Evolutionary conservation across 2,888 invertebrate genomes (phyloP).

Genomic region (Eulithis testata): DNA sequence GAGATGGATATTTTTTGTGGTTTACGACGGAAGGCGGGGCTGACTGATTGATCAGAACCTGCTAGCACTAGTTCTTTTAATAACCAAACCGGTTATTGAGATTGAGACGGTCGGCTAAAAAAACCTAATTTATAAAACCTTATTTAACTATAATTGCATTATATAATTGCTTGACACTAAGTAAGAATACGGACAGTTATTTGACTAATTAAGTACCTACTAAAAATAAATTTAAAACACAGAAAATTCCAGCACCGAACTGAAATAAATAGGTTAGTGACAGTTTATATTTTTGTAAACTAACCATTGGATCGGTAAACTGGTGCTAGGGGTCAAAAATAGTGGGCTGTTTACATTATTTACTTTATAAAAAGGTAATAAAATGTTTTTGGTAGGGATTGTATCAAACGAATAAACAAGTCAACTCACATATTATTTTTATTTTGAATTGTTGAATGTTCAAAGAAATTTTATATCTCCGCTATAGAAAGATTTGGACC

Average conservation of each 20-base stretch:
- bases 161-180: too few species aligned
- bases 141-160: too few species aligned
- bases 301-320: neutral
- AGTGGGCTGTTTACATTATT: conserved; percentile 36
- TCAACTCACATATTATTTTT: conserved; percentile 1
- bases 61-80: conserved; percentile 13
- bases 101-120: neutral
- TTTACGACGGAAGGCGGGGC: conserved; percentile 40
- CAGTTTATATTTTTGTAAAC: too few species aligned
- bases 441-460: neutral
- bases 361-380: conserved; percentile 31
- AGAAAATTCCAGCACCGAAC: too few species aligned
- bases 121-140: neutral
- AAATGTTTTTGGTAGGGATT: conserved; percentile 18
- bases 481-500: too few species aligned
- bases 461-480: neutral
- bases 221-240: too few species aligned
- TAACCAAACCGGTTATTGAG: neutral
- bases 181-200: too few species aligned
- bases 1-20: conserved; percentile 33
- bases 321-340: conserved; percentile 7
- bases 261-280: too few species aligned
- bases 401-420: conserved; percentile 14
- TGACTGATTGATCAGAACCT: conserved; percentile 35
- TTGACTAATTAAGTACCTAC: too few species aligned